These are phyloP conservation scores for Calephelis perditalis DNA, from an alignment of 2,888 invertebrate genomes.

Conservation along the genomic window DNA sequence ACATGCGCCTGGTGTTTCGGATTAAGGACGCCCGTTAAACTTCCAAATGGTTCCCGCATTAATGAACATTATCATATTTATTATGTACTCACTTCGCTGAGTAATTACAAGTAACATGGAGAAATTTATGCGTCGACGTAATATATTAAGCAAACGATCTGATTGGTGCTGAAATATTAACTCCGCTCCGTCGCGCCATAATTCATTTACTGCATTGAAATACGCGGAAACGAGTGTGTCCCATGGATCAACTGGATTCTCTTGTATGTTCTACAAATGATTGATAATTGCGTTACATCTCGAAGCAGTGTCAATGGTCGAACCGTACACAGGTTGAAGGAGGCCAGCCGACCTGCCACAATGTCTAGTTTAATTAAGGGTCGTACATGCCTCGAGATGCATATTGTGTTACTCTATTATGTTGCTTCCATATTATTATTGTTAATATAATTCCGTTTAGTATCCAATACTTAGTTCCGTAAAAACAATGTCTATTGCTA, in stretches of 20 bases:
- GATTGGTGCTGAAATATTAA: conserved; percentile 30
- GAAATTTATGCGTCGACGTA: conserved; percentile 21
- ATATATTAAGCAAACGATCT: conserved; percentile 27
- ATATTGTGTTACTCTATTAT: too few species aligned
- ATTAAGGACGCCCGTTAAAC: background rate
- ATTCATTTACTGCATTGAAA: conserved; percentile 20
- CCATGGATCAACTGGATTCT: background rate
- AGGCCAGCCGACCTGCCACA: too few species aligned
- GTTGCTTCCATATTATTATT: background rate
- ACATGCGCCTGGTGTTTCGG: too few species aligned
- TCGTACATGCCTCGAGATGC: too few species aligned
- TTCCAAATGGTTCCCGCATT: background rate
- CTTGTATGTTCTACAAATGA: conserved; percentile 2
- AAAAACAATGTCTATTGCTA: background rate
- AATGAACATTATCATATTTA: conserved; percentile 19
- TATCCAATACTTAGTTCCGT: background rate
- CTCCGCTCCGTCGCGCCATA: conserved; percentile 18
- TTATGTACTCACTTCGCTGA: conserved; percentile 19
- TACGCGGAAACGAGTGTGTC: conserved; percentile 2
- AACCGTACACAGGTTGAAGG: too few species aligned
- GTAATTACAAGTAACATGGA: conserved; percentile 20
- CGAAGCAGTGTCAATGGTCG: background rate
- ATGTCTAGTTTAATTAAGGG: too few species aligned
- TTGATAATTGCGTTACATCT: background rate
- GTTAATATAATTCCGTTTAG: background rate